These are phyloP conservation scores for Abramis brama DNA, from an alignment of 2,113 vertebrate species.

Conservation along the genomic window DNA sequence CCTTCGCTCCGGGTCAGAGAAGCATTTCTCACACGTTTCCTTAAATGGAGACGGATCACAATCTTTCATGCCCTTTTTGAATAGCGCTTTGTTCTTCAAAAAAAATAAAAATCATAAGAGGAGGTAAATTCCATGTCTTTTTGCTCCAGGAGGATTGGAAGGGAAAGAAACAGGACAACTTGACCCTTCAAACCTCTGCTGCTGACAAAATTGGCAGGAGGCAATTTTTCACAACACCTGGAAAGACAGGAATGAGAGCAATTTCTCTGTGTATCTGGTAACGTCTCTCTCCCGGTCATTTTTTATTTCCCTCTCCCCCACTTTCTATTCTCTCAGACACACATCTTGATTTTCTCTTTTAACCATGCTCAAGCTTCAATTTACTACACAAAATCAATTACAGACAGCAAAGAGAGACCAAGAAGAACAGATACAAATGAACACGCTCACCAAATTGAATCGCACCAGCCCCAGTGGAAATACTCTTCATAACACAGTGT, in stretches of 20 bases:
- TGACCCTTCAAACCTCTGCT: constrained; percentile 63
- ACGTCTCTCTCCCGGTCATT: background rate
- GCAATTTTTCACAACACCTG: constrained; percentile 70
- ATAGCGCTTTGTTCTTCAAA: constrained; percentile 56
- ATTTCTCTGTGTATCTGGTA: constrained; percentile 25
- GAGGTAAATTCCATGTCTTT: constrained; percentile 75
- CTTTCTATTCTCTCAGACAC: constrained; percentile 12
- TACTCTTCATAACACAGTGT: background rate
- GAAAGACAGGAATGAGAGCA: constrained; percentile 49
- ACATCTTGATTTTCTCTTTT: constrained; percentile 25
- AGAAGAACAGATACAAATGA: constrained; percentile 9
- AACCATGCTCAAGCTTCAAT: constrained; percentile 1
- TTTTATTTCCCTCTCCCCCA: constrained; percentile 38
- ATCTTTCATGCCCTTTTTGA: constrained; percentile 61
- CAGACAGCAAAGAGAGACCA: background rate
- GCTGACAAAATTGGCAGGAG: constrained; percentile 58
- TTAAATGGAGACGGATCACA: constrained; percentile 63
- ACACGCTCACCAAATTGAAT: constrained; percentile 14
- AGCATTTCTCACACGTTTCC: constrained; percentile 2
- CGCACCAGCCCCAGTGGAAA: background rate
- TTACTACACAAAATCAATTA: constrained; percentile 14
- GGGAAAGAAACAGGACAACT: constrained; percentile 52
- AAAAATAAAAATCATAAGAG: constrained; percentile 43
- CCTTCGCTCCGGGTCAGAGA: constrained; percentile 29
- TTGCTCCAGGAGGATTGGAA: constrained; percentile 62